Evolutionary conservation across 2,797 vertebrate species (phyloP).

Genomic region (Silurus aristotelis): DNA sequence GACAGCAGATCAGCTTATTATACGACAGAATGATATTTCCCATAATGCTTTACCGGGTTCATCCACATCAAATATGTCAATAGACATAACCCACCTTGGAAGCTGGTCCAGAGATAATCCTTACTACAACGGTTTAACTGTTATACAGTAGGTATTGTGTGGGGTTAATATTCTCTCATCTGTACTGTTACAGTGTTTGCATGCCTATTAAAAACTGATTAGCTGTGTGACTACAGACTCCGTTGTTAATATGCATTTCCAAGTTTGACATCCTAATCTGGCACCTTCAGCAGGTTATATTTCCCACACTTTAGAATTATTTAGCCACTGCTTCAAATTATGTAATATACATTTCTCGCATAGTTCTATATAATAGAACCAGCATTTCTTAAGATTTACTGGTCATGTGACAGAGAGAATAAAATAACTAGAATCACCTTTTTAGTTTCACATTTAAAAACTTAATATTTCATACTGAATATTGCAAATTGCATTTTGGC

Average conservation of each 20-base stretch:
- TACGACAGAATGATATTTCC: too few species aligned
- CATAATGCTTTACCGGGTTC: too few species aligned
- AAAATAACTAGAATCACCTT: not conserved
- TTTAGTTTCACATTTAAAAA: not conserved
- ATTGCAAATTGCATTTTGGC: not conserved
- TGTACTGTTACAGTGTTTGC: not conserved
- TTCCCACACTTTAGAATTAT: not conserved
- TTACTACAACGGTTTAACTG: too few species aligned
- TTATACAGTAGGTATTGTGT: not conserved
- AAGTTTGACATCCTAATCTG: not conserved
- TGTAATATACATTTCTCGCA: not conserved
- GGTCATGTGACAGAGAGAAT: not conserved
- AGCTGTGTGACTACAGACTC: not conserved
- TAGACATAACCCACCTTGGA: too few species aligned
- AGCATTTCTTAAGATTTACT: not conserved
- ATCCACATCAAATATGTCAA: too few species aligned
- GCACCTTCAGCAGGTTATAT: not conserved
- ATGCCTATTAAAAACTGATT: not conserved
- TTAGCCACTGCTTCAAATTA: not conserved
- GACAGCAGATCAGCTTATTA: too few species aligned
- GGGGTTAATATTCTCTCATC: not conserved
- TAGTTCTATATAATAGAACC: not conserved
- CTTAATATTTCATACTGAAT: not conserved
- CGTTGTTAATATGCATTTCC: not conserved
- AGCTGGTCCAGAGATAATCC: too few species aligned